Evolutionary conservation across 1,140 invertebrate species (phyloP), one percentile per base, ranked within the genome.

Genomic region (Euura lappo): DNA sequence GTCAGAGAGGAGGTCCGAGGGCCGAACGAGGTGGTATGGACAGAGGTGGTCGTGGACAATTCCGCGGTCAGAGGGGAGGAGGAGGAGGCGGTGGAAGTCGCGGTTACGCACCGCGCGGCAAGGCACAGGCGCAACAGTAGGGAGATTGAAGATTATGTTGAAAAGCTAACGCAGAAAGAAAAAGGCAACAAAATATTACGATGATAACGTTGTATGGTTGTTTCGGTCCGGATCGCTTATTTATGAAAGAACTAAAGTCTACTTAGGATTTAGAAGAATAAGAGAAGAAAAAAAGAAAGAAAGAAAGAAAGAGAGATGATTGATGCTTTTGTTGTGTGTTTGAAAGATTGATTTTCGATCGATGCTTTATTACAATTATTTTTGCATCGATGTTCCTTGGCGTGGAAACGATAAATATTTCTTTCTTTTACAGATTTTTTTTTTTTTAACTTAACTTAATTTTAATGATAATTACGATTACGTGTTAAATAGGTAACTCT

Each of bases 101-200:
- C 70, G 79, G 81, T 73, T 86, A 84, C 70, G 66, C 78, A 28
- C 74, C 82, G 47, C 85, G 86, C 60, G 72, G 80, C 68, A 87
- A 87, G 66, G 77, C 84, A 65, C 84, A 84, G 28, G 74, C 83
- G 68, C 82, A 83, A 76, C 79, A 86, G 79, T 79, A 81, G 75
- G 65, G 28, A 28, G 28, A 28, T 28, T 28, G 28, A 28, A 28
- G 28, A 28, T 28, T 28, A 28, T 28, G 28, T 28, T 28, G 78
- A 11, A 42, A 68, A 8, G 66, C 10, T 11, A 68, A 42, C 66
- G 42, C 42, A 28, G 28, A 11, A 68, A 42, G 66, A 68, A 42
- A 68, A 79, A 75, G 77, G 74, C 76, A 71, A 79, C 51, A 79
- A 75, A 71, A 70, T 73, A 28, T 68, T 74, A 71, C 74, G 73